Evolutionary conservation across 2,113 vertebrate species (phyloP), one percentile per base, ranked within the genome.

Genomic region (Pampusana beccarii): DNA sequence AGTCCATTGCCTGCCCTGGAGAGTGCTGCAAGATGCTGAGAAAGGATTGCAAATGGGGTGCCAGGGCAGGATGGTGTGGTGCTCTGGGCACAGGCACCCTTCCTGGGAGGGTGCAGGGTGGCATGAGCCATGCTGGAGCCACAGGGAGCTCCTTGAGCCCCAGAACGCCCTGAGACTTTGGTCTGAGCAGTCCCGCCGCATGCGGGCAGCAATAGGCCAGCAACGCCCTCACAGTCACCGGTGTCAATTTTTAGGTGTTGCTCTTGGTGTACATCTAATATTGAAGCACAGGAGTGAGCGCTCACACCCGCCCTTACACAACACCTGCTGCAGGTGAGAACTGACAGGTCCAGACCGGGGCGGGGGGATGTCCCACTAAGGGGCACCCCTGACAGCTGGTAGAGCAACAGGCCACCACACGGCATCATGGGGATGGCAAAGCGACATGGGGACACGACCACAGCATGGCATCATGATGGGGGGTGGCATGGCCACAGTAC

Each of bases 311-410:
- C 4, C 7, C 50, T 61, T 23, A 80, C 84, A 24, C 67, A 80
- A 53, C 8, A 19, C 67, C 77, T 4, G 34, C 50, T 0, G 33
- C 75, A 25, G 91, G 46, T 33, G 60, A 29, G 58, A 48, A 3
- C 34, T 3, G 24, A 13, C 0, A 5, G 36, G 11, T 3, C 17
- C 6, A 0, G 14, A 5, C 3, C 5, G 1, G 51, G 16, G 9
- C 1, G 2, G 28, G 61, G 58, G 14, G 4, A 56, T 2, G 2
- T 24, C 5, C 36, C 72, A 33, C 23, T 26, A 0, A 5, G 33
- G 80, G 60, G 13, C 57, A 57, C 13, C 56, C 4, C 26, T 20
- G 58, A 5, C 20, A 29, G n/a, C 10, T 12, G 77, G 14, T 21
- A 51, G 1, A 3, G 58, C 36, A 19, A 19, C 21, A 13, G 26